Conservation (phyloP, 2,797 vertebrate species). For the Scleropages formosus region DNA sequence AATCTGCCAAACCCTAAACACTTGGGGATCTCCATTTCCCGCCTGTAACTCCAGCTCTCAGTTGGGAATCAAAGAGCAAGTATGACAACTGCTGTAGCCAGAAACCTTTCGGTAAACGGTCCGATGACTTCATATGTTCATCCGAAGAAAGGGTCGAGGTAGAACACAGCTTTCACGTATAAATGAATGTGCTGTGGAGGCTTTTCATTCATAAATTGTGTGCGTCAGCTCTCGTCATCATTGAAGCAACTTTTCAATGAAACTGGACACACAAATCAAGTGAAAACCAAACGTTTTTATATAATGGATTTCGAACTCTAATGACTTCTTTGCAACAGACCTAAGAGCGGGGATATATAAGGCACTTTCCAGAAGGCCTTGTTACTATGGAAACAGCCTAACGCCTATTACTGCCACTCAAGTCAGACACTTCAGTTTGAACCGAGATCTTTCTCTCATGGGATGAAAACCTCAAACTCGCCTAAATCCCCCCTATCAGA, state of each 20-base stretch:
- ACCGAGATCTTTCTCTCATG: neutral
- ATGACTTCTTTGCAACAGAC: neutral
- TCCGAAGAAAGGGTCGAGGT: no score
- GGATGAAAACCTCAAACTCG: no score
- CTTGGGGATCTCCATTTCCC: no score
- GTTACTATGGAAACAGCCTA: conserved; percentile 30
- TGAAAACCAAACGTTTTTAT: conserved; percentile 4
- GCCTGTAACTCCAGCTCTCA: no score
- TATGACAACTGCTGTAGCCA: no score
- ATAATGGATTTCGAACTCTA: conserved; percentile 7
- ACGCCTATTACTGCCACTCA: neutral
- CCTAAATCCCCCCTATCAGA: no score
- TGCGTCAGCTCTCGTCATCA: neutral
- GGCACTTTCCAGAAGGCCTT: conserved; percentile 3
- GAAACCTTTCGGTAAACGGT: no score
- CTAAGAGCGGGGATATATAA: neutral
- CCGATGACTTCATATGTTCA: no score
- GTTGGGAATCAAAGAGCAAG: no score
- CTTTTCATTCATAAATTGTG: neutral
- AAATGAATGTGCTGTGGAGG: no score
- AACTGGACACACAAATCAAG: conserved; percentile 13
- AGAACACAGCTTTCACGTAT: no score
- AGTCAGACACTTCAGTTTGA: neutral
- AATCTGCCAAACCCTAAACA: no score
- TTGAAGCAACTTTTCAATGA: neutral